Conservation (phyloP, 1,140 invertebrate genomes). For the Eulimnadia texana region DNA sequence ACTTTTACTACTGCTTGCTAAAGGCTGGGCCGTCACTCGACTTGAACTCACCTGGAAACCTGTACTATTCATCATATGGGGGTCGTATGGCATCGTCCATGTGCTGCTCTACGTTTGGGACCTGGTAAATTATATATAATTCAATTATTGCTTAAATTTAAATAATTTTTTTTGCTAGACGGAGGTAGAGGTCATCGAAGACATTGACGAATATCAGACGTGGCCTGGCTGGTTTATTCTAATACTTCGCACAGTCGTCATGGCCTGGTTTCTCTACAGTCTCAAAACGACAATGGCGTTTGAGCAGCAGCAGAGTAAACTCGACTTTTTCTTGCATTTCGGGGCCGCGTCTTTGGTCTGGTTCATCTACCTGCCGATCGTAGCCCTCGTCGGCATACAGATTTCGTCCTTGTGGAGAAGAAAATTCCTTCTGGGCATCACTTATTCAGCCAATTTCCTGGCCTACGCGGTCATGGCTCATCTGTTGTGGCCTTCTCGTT, state of each 20-base stretch:
- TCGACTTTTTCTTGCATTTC: conserved; percentile 88
- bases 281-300: conserved; percentile 82
- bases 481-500: conserved; percentile 82
- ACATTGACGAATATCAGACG: conserved; percentile 92
- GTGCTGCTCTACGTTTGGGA: conserved; percentile 90
- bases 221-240: conserved; percentile 90
- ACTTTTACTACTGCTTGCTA: conserved; percentile 77
- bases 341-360: conserved; percentile 92
- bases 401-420: conserved; percentile 88
- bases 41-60: conserved; percentile 71
- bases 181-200: conserved; percentile 87
- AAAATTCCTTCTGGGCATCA: conserved; percentile 84
- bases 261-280: conserved; percentile 89
- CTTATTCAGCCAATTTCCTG: conserved; percentile 83
- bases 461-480: conserved; percentile 89
- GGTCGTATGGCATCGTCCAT: conserved; percentile 78
- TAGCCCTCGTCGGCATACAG: conserved; percentile 82
- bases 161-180: conserved; percentile 45
- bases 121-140: conserved; percentile 43
- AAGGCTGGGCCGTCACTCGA: conserved; percentile 91
- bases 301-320: conserved; percentile 76
- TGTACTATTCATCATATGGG: conserved; percentile 78
- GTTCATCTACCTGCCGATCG: conserved; percentile 92
- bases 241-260: conserved; percentile 68
- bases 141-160: neutral